Base-by-base conservation (phyloP, 1,140 invertebrate species). In the Nasonia vitripennis region DNA sequence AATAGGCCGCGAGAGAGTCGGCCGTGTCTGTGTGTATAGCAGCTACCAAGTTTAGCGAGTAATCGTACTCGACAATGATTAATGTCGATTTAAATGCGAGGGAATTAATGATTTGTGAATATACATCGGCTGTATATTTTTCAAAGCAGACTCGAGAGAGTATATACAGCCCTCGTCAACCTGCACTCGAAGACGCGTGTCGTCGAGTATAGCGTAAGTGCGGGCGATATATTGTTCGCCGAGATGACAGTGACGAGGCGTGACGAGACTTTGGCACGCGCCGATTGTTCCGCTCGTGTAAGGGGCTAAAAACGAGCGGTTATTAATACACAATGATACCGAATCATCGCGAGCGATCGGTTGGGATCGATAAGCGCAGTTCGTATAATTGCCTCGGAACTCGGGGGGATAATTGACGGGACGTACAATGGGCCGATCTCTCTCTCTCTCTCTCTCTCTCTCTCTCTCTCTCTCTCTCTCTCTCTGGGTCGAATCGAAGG, bases 251-350 rank as follows among this genome's bases (percentile, higher is more conserved):
- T 91, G 89, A 90, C 89, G 84, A 89, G 89, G 88, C 87, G 90
- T 89, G 89, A 91, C 89, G 87, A 78, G 73, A 79, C 62, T 51
- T 73, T 84, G 87, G 90, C 90, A 91, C 90, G 89, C 87, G 88
- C 87, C 84, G 74, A 62, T 62, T 62, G 55, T 62, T 17, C n/a
- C 14, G 17, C 55, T 0, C 20, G 55, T 17, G 7, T 17, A 17
- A 51, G 20, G 27, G 23, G 68, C 27, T 17, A 1, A 71, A 62
- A 34, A n/a, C 17, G n/a, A 27, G 9, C 9, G 73, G 37, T 75
- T 71, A 71, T 71, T 31, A 71, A 71, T 71, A 37, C 34, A 37
- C 5, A 37, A 37, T 37, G 5, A 37, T 74, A 17, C 71, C 45
- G 51, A 78, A 67, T 78, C 77, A 78, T 78, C 62, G 77, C 67